A percentile compares a stretch with the other conserved stretches of the same genome.
phyloP scores from a whole-genome alignment of 1,140 invertebrate species.

The Oppia nitens region DNA sequence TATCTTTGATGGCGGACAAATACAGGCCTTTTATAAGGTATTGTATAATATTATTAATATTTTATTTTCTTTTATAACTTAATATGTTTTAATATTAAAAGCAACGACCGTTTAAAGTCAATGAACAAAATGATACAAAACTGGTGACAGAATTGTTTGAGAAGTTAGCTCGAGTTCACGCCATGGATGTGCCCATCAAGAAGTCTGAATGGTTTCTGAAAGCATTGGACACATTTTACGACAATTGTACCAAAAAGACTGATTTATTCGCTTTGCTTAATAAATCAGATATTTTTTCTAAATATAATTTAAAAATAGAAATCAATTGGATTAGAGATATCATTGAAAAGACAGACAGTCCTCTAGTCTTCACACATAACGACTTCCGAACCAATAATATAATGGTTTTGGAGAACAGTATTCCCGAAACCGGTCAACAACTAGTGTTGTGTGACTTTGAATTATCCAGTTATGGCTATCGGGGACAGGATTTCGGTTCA shows the following conservation, averaged over 20 bases:
- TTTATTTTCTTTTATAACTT: not conserved
- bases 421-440: not conserved
- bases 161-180: not conserved
- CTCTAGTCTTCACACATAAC: not conserved
- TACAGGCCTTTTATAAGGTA: slow-evolving; percentile 7
- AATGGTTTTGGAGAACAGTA: not conserved
- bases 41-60: not conserved
- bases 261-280: too few species aligned
- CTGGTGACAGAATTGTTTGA: not conserved
- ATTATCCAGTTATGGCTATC: not conserved
- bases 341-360: not conserved
- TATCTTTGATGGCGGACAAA: slow-evolving; percentile 4
- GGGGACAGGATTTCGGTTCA: not conserved
- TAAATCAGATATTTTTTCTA: too few species aligned
- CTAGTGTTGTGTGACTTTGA: not conserved
- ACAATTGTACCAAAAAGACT: too few species aligned
- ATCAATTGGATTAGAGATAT: not conserved
- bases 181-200: slow-evolving; percentile 4
- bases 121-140: slow-evolving; percentile 2
- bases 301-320: not conserved
- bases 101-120: slow-evolving; percentile 1
- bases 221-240: too few species aligned
- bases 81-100: too few species aligned
- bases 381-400: slow-evolving; percentile 1
- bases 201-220: not conserved